phyloP scores from a whole-genome alignment of 1,140 invertebrate genomes.

The Drosophila miranda region DNA sequence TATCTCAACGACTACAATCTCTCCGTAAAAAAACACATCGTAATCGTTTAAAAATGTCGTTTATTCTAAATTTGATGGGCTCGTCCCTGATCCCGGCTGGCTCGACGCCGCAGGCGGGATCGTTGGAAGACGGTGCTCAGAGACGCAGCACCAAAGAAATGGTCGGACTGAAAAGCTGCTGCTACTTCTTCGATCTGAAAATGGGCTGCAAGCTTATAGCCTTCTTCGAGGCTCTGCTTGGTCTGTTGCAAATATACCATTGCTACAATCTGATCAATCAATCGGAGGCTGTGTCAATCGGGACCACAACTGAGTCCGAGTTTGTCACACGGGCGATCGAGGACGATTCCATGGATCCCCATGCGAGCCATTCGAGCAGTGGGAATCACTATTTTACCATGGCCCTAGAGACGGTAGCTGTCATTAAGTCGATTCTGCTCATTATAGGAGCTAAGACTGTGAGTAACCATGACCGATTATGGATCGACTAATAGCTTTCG shows the following conservation, averaged over 20 bases:
- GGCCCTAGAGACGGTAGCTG: constrained; percentile 2
- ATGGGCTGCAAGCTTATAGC: constrained; percentile 55
- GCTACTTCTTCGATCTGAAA: constrained; percentile 30
- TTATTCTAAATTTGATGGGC: constrained; percentile 19
- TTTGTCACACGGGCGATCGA: background rate
- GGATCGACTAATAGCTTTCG: too few species aligned
- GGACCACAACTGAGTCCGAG: constrained; percentile 1
- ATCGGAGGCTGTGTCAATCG: background rate
- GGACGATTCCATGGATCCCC: background rate
- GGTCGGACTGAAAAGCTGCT: constrained; percentile 32
- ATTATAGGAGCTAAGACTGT: constrained; percentile 32
- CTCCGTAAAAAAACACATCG: background rate
- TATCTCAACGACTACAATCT: background rate
- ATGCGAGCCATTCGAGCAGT: background rate
- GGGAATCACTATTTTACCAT: background rate
- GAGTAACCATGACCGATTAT: background rate
- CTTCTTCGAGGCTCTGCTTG: constrained; percentile 15
- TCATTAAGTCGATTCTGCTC: constrained; percentile 23
- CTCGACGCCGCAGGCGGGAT: too few species aligned
- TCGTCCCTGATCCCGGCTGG: background rate
- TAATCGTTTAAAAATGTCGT: constrained; percentile 26
- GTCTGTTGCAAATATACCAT: constrained; percentile 14
- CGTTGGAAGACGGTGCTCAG: too few species aligned
- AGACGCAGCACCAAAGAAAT: background rate
- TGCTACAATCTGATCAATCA: background rate